Evolutionary conservation across 2,888 invertebrate genomes (phyloP), one percentile per base, ranked within the genome.

Genomic region (Macrophya alboannulata): DNA sequence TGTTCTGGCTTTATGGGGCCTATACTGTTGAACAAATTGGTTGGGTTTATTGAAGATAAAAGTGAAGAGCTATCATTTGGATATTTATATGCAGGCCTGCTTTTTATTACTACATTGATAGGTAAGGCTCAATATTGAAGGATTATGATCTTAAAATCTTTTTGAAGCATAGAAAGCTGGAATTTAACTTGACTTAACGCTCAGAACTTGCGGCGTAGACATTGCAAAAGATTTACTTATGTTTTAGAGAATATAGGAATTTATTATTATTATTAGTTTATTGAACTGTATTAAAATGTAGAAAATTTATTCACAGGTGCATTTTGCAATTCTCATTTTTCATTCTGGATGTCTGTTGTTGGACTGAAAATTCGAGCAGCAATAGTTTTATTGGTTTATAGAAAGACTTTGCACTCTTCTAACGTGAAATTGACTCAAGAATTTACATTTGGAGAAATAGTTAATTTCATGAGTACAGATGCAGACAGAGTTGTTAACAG

Each of bases 381-480:
- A 0, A 94, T 99, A 59, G 96, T 99, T 0, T 97, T 97, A 6
- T 96, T 97, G 17, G 95, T 98, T 86, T 98, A 99, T 91, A 95
- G 96, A 87, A 97, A 97, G 93, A 95, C 95, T 12, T 92, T 97
- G 43, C 91, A 91, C 65, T 92, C 91, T 0, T 90, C 91, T 4
- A 88, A 90, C 90, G 85, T 90, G 90, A 88, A 94, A 90, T 89
- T 94, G 90, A 86, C 92, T 90, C 88, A 89, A 4, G 87, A 90
- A 85, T 95, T 95, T 92, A 95, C 95, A 17, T 95, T 97, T 65
- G 99, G 99, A 0, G 98, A 99, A 94, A 97, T 99, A 85, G 96
- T 99, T 1, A 99, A 99, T 94, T 97, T 98, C 89, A 98, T 99
- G 97, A 99, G 99, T 48, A 98, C 98, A 0, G 99, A 99, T 93